phyloP scores from a whole-genome alignment of 2,888 invertebrate species.

The Leptinotarsa haldemani region DNA sequence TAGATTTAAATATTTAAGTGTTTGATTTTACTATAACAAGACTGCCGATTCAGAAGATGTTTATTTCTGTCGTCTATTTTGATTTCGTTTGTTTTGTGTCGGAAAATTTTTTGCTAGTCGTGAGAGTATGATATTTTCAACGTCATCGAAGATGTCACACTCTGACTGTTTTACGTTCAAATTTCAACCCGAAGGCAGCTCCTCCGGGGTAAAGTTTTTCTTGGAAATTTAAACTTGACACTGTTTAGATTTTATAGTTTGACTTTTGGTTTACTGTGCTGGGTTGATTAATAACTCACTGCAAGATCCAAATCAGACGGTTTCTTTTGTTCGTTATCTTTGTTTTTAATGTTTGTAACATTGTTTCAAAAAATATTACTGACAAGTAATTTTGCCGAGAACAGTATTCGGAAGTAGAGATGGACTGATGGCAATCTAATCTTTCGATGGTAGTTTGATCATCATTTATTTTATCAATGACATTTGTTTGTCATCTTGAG shows the following conservation, averaged over 20 bases:
- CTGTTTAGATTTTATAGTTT: too few relatives aligned
- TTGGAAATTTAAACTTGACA: too few relatives aligned
- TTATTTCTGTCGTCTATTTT: conserved; percentile 28
- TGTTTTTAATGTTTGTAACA: conserved; percentile 26
- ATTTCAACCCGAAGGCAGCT: too few relatives aligned
- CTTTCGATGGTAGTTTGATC: conserved; percentile 17
- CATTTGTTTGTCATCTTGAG: neutral
- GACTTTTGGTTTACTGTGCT: neutral
- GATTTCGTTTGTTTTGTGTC: neutral
- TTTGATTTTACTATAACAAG: conserved; percentile 46
- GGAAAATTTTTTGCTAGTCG: neutral
- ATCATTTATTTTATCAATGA: neutral
- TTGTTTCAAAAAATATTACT: conserved; percentile 26
- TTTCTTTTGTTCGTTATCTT: neutral
- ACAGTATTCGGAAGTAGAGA: conserved; percentile 38
- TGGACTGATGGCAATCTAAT: conserved; percentile 44
- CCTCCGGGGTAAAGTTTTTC: too few relatives aligned
- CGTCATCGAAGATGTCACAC: neutral
- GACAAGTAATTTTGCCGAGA: conserved; percentile 28
- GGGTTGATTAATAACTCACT: neutral
- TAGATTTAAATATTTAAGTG: conserved; percentile 38
- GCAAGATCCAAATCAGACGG: neutral
- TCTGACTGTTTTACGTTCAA: neutral
- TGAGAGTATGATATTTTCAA: neutral
- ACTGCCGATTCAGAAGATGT: conserved; percentile 46